Evolutionary conservation across 2,113 vertebrate species (phyloP).

Genomic region (Hippocampus guttulatus): DNA sequence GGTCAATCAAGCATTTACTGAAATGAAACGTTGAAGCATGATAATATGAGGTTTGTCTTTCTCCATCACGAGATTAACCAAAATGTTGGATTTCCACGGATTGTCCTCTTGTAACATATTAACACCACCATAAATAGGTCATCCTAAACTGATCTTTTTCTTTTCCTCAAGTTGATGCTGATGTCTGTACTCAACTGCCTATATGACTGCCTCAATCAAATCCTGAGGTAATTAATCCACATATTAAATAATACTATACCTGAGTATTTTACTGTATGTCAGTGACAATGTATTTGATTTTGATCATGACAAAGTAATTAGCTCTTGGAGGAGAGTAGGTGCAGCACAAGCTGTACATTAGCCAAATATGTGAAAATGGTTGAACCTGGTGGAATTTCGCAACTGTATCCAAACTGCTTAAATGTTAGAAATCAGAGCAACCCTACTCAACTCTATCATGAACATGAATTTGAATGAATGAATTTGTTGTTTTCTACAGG

Average conservation of each 20-base stretch:
- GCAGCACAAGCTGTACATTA: too few relatives aligned
- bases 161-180: slow-evolving; percentile 76
- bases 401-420: neutral
- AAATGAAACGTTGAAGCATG: too few relatives aligned
- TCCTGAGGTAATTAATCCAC: slow-evolving; percentile 71
- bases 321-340: too few relatives aligned
- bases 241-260: neutral
- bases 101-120: too few relatives aligned
- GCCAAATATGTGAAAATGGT: too few relatives aligned
- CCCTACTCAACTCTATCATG: neutral
- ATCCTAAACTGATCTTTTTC: neutral
- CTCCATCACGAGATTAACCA: too few relatives aligned
- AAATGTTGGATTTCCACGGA: too few relatives aligned
- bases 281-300: neutral
- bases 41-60: too few relatives aligned
- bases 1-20: too few relatives aligned
- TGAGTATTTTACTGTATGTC: too few relatives aligned
- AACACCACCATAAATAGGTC: too few relatives aligned
- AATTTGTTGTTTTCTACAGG: slow-evolving; percentile 49
- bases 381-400: neutral
- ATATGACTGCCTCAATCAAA: slow-evolving; percentile 77
- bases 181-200: slow-evolving; percentile 79
- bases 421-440: neutral
- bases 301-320: too few relatives aligned
- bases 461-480: neutral